Evolutionary conservation across 2,888 invertebrate genomes (phyloP), one percentile per base, ranked within the genome.

Genomic region (Callinectes sapidus): DNA sequence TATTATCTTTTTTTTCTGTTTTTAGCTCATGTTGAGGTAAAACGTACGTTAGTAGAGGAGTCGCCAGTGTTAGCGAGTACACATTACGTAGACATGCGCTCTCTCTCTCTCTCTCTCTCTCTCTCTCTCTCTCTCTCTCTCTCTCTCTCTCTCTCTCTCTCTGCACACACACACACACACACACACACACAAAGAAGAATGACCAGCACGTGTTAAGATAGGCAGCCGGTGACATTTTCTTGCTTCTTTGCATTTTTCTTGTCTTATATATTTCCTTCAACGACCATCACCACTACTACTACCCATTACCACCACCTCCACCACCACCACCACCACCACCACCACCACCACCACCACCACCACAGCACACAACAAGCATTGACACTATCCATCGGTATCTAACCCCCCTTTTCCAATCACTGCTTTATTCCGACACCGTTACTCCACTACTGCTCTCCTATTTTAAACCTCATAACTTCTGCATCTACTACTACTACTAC

Each of bases 161-260:
- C 71, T 13, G 2, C 35, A 14, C 35, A 28, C 28, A 28, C 71
- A 28, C 71, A 28, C 28, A 28, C 28, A 28, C 28, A 71, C 71
- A 71, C 71, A 71, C 28, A n/a, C 23, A 23, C 61, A 71, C 71
- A 16, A 18, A 28, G 35, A 81, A 81, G 35, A 35, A 81, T 81
- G n/a, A 81, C 18, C 81, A 81, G 18, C 81, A 81, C 35, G 81
- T 81, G 14, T 81, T 81, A 35, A 35, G 81, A 81, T 35, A 35
- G 81, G 35, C 81, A 81, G 81, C 81, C 81, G 81, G 81, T 35
- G 81, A 81, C 18, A 18, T n/a, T 81, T 81, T 81, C 81, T 35
- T 35, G 32, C 14, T 81, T 81, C 81, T 81, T 28, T 13, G 35
- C 81, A 32, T 81, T 16, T 81, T 81, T 81, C 35, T 28, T 18